Base-by-base conservation (phyloP, 1,140 invertebrate species). In the Oryctes rhinoceros region DNA sequence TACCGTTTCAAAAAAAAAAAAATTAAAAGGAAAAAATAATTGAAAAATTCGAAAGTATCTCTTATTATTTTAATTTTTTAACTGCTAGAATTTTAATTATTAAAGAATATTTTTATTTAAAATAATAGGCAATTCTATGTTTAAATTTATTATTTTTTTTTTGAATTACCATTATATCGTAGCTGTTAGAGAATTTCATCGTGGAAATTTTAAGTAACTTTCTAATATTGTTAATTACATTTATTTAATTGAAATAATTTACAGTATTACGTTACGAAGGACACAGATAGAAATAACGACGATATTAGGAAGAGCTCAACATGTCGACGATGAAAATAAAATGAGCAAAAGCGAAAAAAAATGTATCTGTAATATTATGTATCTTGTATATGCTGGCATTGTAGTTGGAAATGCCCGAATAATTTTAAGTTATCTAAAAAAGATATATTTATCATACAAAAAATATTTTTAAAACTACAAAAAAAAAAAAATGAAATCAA, bases 1-100 rank as follows among this genome's bases (percentile, higher is more conserved):
- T 78, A 71, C 24, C 65, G 65, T 71, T 71, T 11, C 35, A 71
- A 30, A 71, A 4, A 71, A 35, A 71, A 71, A 71, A 35, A 71
- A 71, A 67, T 24, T 67, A 67, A 15, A 67, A 67, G 24, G 24
- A 71, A 71, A 71, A 71, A 71, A 37, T 35, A n/a, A 24, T 71
- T 71, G 10, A 5, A 71, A 71, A 71, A 71, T 37, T 71, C 65
- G 37, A 71, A 67, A 35, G 24, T 71, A 35, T 59, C 53, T 59
- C 15, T 59, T 18, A 59, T 59, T 59, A 59, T 71, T 71, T 71
- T 2, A 20, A 67, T 71, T 71, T 71, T 35, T 15, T 35, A 71
- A 35, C 13, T 11, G 35, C 24, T 71, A 71, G 65, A 24, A 71
- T 37, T 71, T 24, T 71, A 71, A 71, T 35, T 3, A 30, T 59